phyloP scores from a whole-genome alignment of 2,797 vertebrate genomes.

The Chaunax sp. region DNA sequence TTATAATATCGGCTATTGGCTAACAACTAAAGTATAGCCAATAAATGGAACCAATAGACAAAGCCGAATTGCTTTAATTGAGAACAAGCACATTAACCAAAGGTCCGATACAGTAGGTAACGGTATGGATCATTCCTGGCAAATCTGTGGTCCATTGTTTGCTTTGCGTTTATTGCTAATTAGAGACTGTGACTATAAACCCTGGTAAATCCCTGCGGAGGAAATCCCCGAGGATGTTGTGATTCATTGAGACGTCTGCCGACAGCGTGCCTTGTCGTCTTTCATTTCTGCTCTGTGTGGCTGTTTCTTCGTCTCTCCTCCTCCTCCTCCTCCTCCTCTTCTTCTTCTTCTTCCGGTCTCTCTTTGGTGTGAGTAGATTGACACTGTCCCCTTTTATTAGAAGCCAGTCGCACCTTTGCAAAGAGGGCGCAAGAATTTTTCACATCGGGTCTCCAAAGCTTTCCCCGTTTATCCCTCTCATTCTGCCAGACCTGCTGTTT shows the following conservation, averaged over 20 bases:
- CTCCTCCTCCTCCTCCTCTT: not conserved
- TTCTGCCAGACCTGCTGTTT: slow-evolving; percentile 1
- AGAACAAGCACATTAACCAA: too few species aligned
- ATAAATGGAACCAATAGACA: too few species aligned
- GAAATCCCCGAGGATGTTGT: too few species aligned
- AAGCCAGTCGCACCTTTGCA: slow-evolving; percentile 22
- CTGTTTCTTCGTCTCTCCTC: not conserved
- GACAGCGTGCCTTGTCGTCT: not conserved
- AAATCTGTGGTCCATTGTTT: too few species aligned
- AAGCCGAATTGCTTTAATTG: too few species aligned
- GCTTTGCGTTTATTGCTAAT: not conserved
- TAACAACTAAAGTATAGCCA: too few species aligned
- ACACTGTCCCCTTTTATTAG: slow-evolving; percentile 18
- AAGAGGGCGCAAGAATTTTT: slow-evolving; percentile 24
- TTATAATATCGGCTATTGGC: too few species aligned
- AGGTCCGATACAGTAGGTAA: too few species aligned
- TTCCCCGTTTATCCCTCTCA: not conserved
- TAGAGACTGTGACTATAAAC: not conserved
- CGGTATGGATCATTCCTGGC: too few species aligned
- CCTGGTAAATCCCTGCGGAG: too few species aligned
- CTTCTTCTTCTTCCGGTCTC: slow-evolving; percentile 8
- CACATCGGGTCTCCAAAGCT: slow-evolving; percentile 30
- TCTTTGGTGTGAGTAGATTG: not conserved
- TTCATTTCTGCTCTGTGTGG: not conserved
- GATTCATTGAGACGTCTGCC: not conserved